A percentile compares a stretch with the other conserved stretches of the same genome.
Evolutionary conservation across 1,140 invertebrate species (phyloP).

Genomic region (Triops longicaudatus): DNA sequence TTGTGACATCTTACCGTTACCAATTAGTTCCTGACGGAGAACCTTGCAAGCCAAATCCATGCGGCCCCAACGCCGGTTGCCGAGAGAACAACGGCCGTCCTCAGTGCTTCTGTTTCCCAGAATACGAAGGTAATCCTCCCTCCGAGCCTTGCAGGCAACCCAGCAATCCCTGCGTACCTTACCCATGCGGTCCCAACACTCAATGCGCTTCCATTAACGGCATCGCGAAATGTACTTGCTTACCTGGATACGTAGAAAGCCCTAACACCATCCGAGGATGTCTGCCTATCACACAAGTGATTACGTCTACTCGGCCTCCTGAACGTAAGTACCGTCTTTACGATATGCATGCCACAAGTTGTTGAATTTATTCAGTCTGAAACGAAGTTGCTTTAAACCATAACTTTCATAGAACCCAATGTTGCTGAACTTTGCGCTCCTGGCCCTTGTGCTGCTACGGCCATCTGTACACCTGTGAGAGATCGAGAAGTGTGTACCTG

Average conservation of each 20-base stretch:
- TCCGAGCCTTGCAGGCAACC: constrained; percentile 53
- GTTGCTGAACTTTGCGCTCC: constrained; percentile 66
- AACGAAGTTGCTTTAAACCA: too few relatives aligned
- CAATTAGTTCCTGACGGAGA: constrained; percentile 74
- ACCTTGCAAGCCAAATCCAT: constrained; percentile 71
- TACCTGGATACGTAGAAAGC: constrained; percentile 70
- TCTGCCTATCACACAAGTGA: constrained; percentile 36
- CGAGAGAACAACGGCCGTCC: constrained; percentile 58
- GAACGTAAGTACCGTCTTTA: not conserved
- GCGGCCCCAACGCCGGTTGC: constrained; percentile 73
- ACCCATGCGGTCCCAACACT: constrained; percentile 79
- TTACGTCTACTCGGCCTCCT: not conserved
- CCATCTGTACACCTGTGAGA: constrained; percentile 63
- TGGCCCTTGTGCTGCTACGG: constrained; percentile 71
- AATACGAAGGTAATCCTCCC: constrained; percentile 78
- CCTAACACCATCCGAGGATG: constrained; percentile 79
- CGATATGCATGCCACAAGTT: not conserved
- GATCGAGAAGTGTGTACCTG: constrained; percentile 71
- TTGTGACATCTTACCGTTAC: constrained; percentile 3
- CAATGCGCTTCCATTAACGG: constrained; percentile 72
- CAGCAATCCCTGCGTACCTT: constrained; percentile 68
- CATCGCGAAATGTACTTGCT: constrained; percentile 76
- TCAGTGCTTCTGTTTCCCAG: constrained; percentile 68
- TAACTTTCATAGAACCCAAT: constrained; percentile 63
- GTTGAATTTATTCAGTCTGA: not conserved